phyloP scores from a whole-genome alignment of 2,888 invertebrate species.

The Protodeltote pygarga region DNA sequence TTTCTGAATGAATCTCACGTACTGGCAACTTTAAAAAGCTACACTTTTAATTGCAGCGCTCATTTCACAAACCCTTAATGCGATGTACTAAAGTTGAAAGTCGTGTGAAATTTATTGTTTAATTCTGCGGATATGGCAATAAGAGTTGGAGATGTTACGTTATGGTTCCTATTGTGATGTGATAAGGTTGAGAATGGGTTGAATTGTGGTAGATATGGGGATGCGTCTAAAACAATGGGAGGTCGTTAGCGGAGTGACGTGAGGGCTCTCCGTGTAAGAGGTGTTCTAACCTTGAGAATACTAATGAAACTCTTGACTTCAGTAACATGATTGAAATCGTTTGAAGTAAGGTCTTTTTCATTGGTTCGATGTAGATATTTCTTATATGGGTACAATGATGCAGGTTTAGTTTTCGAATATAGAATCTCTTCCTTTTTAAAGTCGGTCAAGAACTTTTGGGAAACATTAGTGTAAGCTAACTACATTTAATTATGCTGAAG shows the following conservation, averaged over 20 bases:
- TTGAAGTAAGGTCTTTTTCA: constrained; percentile 29
- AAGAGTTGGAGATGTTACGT: no score
- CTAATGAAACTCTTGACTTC: constrained; percentile 42
- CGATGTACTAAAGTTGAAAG: constrained; percentile 9
- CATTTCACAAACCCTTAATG: not conserved
- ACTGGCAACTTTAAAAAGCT: constrained; percentile 24
- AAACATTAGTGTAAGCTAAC: no score
- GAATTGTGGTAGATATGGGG: constrained; percentile 16
- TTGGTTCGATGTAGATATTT: no score
- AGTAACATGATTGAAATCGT: constrained; percentile 42
- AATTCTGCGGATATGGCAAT: no score
- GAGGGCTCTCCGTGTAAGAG: constrained; percentile 45
- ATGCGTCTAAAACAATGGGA: constrained; percentile 48
- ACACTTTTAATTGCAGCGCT: constrained; percentile 35
- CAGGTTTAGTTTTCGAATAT: no score
- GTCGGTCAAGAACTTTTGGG: no score
- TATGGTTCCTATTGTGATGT: constrained; percentile 18
- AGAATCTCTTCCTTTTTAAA: no score
- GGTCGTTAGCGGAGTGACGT: constrained; percentile 45
- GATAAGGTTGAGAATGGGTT: constrained; percentile 26
- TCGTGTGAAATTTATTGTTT: constrained; percentile 17
- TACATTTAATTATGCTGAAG: no score
- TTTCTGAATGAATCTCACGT: constrained; percentile 31
- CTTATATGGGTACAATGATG: no score
- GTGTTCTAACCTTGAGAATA: constrained; percentile 45